Evolutionary conservation across 2,113 vertebrate species (phyloP).

Genomic region (Brachyhypopomus gauderio): DNA sequence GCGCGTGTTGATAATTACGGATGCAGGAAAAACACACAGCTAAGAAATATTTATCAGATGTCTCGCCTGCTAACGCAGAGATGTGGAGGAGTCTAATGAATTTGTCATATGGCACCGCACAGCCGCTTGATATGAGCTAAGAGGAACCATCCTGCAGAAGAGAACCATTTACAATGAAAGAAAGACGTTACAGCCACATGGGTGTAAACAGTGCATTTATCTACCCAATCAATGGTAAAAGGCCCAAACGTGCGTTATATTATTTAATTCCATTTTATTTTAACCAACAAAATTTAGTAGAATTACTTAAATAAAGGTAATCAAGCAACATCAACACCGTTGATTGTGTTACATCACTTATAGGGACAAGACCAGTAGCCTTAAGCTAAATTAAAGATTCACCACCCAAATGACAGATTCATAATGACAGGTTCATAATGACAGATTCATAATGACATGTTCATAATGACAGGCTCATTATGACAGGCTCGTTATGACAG

Average conservation of each 20-base stretch:
- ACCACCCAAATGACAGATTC: constrained; percentile 32
- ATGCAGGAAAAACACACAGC: constrained; percentile 57
- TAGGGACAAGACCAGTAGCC: constrained; percentile 28
- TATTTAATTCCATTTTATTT: neutral
- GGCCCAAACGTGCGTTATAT: neutral
- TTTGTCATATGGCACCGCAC: constrained; percentile 59
- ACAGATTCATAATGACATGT: too few species aligned
- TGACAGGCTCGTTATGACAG: constrained; percentile 38
- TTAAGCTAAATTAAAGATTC: constrained; percentile 44
- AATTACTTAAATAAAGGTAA: too few species aligned
- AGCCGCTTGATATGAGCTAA: constrained; percentile 53
- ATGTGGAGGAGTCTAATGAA: constrained; percentile 59
- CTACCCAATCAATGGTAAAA: neutral
- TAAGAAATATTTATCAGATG: constrained; percentile 63
- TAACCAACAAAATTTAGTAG: neutral
- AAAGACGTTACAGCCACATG: constrained; percentile 19
- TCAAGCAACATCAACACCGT: constrained; percentile 10
- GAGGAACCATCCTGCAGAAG: constrained; percentile 48
- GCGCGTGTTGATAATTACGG: constrained; percentile 62
- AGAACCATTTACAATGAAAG: constrained; percentile 39
- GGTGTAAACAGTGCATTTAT: constrained; percentile 26
- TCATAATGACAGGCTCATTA: constrained; percentile 13
- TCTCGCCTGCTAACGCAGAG: constrained; percentile 47
- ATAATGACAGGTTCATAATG: constrained; percentile 37
- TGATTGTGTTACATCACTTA: constrained; percentile 47